Conservation (phyloP, 2,113 vertebrate genomes). For the Saccopteryx bilineata region DNA sequence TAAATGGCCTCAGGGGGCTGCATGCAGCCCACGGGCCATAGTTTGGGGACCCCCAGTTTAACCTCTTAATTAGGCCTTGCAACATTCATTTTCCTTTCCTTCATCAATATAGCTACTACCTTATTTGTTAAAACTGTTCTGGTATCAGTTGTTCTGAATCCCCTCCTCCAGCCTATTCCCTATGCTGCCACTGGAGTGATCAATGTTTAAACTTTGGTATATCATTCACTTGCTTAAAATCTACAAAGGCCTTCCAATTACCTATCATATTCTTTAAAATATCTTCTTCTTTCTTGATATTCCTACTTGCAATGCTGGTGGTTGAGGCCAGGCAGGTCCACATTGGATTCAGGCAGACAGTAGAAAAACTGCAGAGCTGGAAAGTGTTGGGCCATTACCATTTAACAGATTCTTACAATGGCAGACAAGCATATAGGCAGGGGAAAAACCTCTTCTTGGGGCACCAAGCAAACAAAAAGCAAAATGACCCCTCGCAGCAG, state of each 20-base stretch:
- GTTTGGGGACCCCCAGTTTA: background rate
- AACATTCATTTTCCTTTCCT: background rate
- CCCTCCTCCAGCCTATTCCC: background rate
- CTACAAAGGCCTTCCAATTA: background rate
- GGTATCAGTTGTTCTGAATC: background rate
- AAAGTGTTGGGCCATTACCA: too few species aligned
- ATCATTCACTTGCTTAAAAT: slow-evolving; percentile 27
- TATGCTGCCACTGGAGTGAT: background rate
- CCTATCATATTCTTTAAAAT: background rate
- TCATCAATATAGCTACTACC: background rate
- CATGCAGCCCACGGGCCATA: too few species aligned
- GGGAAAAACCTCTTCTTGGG: too few species aligned
- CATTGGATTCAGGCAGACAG: too few species aligned
- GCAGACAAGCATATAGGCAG: too few species aligned
- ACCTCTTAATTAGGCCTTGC: background rate
- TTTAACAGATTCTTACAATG: too few species aligned
- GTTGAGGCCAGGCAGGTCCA: too few species aligned
- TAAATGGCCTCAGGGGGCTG: too few species aligned
- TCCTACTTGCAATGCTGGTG: background rate
- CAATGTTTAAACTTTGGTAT: background rate
- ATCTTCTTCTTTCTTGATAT: background rate
- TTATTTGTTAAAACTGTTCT: background rate
- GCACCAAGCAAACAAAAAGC: too few species aligned
- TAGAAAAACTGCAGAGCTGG: too few species aligned
- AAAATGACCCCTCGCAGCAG: too few species aligned